Evolutionary conservation across 2,888 invertebrate species (phyloP), one percentile per base, ranked within the genome.

Genomic region (Drosophila affinis): DNA sequence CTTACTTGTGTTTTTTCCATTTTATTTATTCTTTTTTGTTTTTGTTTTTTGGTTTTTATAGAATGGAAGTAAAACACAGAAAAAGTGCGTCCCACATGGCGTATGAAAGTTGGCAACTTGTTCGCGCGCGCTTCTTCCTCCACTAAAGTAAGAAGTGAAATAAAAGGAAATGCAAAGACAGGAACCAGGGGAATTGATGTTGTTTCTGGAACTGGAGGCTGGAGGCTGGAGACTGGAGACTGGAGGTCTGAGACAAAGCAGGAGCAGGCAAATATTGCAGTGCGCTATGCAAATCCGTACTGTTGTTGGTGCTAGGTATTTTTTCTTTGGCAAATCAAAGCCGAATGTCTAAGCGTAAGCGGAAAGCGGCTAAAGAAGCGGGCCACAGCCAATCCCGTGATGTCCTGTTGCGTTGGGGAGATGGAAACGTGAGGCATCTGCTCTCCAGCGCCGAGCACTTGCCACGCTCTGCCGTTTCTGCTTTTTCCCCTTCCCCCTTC

Each of bases 11-110:
- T 52, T 64, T 29, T 29, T 7, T 21, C 21, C 21, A 21, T 21
- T 21, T 24, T 5, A 5, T 24, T 62, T n/a, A n/a, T 67, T 58
- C 51, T 34, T 18, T 21, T 39, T 48, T 45, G n/a, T 32, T 49
- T 51, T 59, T 57, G 46, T 59, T 56, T 57, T 27, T 60, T 10
- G 60, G 56, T 47, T 47, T 62, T 59, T 4, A 34, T 12, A 14
- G 6, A 39, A 39, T 39, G 6, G 21, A 24, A 32, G 52, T 32
- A 32, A 39, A 17, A 55, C 58, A 59, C 52, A 53, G 51, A 48
- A 52, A 80, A 82, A 79, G 72, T 70, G 76, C 81, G 88, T 88
- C 87, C 84, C 88, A 84, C 83, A 88, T 83, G 83, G 87, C 78
- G 68, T 78, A 84, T 88, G 86, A 84, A 84, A 88, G 81, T 86